These are phyloP conservation scores for Leptopilina myrica DNA, from an alignment of 2,888 invertebrate species.

Conservation along the genomic window DNA sequence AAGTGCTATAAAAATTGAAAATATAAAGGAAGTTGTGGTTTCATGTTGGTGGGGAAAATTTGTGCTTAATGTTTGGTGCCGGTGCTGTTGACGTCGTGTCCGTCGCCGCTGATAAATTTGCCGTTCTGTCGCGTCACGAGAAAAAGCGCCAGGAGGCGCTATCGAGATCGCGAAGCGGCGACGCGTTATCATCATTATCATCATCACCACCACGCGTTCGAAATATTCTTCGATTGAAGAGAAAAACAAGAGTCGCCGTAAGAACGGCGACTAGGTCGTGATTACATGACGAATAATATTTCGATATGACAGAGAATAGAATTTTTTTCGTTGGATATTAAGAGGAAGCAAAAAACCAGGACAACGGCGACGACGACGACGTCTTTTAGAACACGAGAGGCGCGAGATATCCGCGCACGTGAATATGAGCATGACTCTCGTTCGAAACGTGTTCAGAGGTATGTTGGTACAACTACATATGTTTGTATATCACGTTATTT, in stretches of 20 bases:
- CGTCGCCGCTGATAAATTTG: constrained; percentile 27
- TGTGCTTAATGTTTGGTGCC: constrained; percentile 38
- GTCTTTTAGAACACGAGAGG: constrained; percentile 42
- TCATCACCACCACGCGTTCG: constrained; percentile 27
- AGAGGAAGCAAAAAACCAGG: constrained; percentile 11
- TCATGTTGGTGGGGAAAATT: constrained; percentile 20
- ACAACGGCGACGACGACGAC: constrained; percentile 21
- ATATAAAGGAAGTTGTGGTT: constrained; percentile 5
- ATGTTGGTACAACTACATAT: constrained; percentile 42
- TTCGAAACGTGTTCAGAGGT: constrained; percentile 75
- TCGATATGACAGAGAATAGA: constrained; percentile 33
- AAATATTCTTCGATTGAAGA: constrained; percentile 19
- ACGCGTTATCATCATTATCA: background rate
- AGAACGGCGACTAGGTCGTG: constrained; percentile 43
- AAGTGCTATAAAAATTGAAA: no score
- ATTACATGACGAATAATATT: constrained; percentile 29
- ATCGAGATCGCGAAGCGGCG: constrained; percentile 38
- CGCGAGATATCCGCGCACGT: constrained; percentile 54
- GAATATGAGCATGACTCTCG: constrained; percentile 77
- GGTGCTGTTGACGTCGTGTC: constrained; percentile 22
- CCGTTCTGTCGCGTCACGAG: constrained; percentile 35
- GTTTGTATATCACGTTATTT: no score
- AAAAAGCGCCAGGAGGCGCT: constrained; percentile 32
- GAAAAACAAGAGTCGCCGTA: constrained; percentile 17
- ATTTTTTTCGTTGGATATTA: background rate